Evolutionary conservation across 2,797 vertebrate species (phyloP).

Genomic region (Oophaga sylvatica): DNA sequence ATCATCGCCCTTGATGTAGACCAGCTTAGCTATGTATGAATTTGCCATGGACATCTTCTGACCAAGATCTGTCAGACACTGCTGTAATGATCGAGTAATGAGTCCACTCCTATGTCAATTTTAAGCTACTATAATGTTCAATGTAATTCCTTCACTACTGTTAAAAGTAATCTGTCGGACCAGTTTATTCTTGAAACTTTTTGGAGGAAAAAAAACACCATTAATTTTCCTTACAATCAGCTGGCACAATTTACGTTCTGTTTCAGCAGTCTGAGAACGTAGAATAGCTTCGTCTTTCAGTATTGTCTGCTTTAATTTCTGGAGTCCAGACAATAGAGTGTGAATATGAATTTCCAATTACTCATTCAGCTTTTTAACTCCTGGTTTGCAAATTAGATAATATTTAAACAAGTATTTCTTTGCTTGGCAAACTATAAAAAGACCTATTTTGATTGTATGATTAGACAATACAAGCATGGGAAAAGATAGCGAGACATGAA

Average conservation of each 20-base stretch:
- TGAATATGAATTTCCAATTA: conserved; percentile 47
- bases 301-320: conserved; percentile 52
- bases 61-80: too few relatives aligned
- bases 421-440: conserved; percentile 70
- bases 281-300: conserved; percentile 35
- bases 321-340: conserved; percentile 43
- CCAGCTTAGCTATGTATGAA: too few relatives aligned
- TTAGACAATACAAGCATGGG: conserved; percentile 70
- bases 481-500: conserved; percentile 74
- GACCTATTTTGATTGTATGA: conserved; percentile 70
- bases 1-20: too few relatives aligned
- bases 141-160: not conserved
- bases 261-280: conserved; percentile 53
- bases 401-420: conserved; percentile 56
- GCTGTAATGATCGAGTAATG: not conserved
- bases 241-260: conserved; percentile 48
- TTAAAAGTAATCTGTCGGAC: not conserved
- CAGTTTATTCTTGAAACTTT: conserved; percentile 8
- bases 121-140: not conserved
- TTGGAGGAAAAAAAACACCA: conserved; percentile 11
- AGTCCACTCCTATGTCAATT: not conserved
- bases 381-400: conserved; percentile 49
- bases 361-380: conserved; percentile 41
- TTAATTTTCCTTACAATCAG: conserved; percentile 30
- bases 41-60: too few relatives aligned